phyloP scores from a whole-genome alignment of 2,888 invertebrate species.

The Neocrepidodera transversa region DNA sequence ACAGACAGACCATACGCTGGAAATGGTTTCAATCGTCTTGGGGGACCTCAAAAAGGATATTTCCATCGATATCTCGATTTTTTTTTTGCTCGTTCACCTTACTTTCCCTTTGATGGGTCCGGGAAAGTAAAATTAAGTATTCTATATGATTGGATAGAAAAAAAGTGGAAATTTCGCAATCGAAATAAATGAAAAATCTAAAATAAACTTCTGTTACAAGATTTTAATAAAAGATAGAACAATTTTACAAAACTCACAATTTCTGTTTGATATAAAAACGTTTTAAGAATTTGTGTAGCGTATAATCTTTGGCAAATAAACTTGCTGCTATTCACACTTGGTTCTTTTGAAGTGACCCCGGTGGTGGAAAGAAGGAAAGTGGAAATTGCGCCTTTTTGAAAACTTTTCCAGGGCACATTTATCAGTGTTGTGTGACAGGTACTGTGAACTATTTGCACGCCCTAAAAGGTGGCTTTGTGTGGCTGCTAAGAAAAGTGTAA shows the following conservation, averaged over 20 bases:
- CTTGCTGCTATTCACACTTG: slow-evolving; percentile 17
- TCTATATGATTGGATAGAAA: too few species aligned
- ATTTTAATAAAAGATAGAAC: slow-evolving; percentile 6
- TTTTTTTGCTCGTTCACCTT: too few species aligned
- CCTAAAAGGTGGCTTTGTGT: slow-evolving; percentile 37
- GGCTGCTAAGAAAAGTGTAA: slow-evolving; percentile 40
- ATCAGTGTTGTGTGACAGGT: slow-evolving; percentile 15
- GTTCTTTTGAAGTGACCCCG: slow-evolving; percentile 17
- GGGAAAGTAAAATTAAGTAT: too few species aligned
- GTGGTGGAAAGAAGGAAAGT: background rate
- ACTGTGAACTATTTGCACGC: slow-evolving; percentile 30
- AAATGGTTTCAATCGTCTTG: too few species aligned
- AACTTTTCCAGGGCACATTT: slow-evolving; percentile 14
- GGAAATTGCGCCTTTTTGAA: slow-evolving; percentile 19
- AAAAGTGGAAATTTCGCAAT: too few species aligned
- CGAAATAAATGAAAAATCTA: too few species aligned
- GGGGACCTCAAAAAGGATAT: too few species aligned
- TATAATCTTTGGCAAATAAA: slow-evolving; percentile 5
- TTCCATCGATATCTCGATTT: too few species aligned
- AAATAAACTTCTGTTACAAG: too few species aligned
- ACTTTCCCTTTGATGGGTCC: too few species aligned
- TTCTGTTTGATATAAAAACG: background rate
- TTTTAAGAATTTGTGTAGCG: background rate
- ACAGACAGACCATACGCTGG: too few species aligned
- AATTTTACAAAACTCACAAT: slow-evolving; percentile 5